Percentiles rank a stretch among this genome's conserved stretches.
phyloP scores from a whole-genome alignment of 2,888 invertebrate genomes.

The Strigamia crassipes region DNA sequence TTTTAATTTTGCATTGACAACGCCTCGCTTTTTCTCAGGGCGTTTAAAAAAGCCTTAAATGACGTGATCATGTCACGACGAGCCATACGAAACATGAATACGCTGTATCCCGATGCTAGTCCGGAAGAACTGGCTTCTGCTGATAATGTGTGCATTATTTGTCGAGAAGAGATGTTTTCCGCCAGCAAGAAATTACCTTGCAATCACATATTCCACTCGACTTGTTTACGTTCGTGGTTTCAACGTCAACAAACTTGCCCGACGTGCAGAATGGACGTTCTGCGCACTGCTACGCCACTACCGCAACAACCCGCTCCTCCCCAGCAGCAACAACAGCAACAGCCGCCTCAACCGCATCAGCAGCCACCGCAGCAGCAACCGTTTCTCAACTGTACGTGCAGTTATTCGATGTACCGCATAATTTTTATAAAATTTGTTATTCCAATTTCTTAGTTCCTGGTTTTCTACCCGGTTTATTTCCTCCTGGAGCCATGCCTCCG shows the following conservation, averaged over 20 bases:
- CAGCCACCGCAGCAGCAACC: not conserved
- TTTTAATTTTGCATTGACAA: not conserved
- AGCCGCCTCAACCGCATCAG: conserved; percentile 45
- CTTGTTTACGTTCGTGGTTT: conserved; percentile 98
- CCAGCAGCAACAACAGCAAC: conserved; percentile 49
- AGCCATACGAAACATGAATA: conserved; percentile 98
- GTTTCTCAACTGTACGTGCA: conserved; percentile 12
- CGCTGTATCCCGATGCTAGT: conserved; percentile 94
- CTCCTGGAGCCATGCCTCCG: not conserved
- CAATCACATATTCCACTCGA: conserved; percentile 98
- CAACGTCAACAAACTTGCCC: conserved; percentile 99
- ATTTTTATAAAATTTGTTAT: not conserved
- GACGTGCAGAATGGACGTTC: conserved; percentile 90
- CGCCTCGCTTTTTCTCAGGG: conserved; percentile 63
- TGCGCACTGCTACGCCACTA: conserved; percentile 60
- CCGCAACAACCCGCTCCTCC: conserved; percentile 60
- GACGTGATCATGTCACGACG: conserved; percentile 96
- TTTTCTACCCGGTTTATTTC: conserved; percentile 42
- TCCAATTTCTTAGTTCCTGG: not conserved
- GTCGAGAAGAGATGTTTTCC: conserved; percentile 81
- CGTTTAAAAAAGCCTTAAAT: conserved; percentile 95
- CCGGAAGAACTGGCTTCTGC: conserved; percentile 85
- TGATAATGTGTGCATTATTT: conserved; percentile 99
- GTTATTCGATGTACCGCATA: not conserved
- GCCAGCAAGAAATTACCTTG: conserved; percentile 96